Base-by-base conservation (phyloP, 2,888 invertebrate genomes). In the Seira musarum region DNA sequence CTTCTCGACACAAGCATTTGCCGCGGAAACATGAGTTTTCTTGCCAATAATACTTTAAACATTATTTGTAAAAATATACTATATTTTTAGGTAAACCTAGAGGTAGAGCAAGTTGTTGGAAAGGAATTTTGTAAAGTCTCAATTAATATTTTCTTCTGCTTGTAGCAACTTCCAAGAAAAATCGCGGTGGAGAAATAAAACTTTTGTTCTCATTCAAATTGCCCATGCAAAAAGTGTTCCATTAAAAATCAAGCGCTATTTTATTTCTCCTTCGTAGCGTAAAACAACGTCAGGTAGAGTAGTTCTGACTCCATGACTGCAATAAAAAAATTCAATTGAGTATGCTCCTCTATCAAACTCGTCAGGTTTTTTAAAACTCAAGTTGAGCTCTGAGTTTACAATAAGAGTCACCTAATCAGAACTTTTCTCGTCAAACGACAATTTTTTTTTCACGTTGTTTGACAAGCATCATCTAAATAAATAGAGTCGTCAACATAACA, bases 31-130 rank as follows among this genome's bases (percentile, higher is more conserved):
- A 49, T 15, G 15, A 13, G 15, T 49, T 49, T 30, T 8, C 49
- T 49, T n/a, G 17, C 49, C 49, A 49, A 49, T 49, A 49, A 49
- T 49, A 49, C 49, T n/a, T 49, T 49, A 49, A n/a, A n/a, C 49
- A 49, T 49, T n/a, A 49, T 15, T n/a, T 49, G 3, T 2, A 2
- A 13, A 49, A 49, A 49, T 49, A 49, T 49, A 49, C 15, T 3
- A 2, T 30, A 49, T 49, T 8, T 49, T 49, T n/a, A 49, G 49
- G 49, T 3, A 49, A 5, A 5, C 30, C 3, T 49, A 13, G 49
- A 49, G 30, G 49, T 49, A 15, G 49, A 49, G 49, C 2, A 49
- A 49, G 49, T 13, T n/a, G 49, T 49, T n/a, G 17, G 3, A 13
- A 30, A 8, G 30, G 49, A 49, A 49, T n/a, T n/a, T 49, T 49